Evolutionary conservation across 2,888 invertebrate species (phyloP), one percentile per base, ranked within the genome.

Genomic region (Tipula lateralis): DNA sequence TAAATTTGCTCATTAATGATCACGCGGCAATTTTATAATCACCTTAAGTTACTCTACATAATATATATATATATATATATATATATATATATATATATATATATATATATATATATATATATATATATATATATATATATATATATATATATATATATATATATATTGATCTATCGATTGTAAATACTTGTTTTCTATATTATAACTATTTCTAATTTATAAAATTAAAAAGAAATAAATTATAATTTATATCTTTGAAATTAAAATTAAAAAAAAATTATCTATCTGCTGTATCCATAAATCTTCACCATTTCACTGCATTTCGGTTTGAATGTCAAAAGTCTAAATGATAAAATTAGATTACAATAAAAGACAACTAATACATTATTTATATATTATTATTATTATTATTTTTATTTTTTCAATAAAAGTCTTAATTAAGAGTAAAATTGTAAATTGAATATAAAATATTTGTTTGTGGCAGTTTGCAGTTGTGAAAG

Each of bases 261-360:
- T 66, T 66, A 66, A 66, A 66, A 66, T 24, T 13, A 2, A 66
- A 66, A 2, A 66, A 66, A 66, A 66, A 66, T 24, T 24, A 24
- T 12, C 3, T 66, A 66, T 66, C 66, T 66, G 24, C 66, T 66
- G 24, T 66, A 24, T 66, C 66, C 66, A 66, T 66, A 66, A 66
- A 66, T 66, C 66, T 66, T 66, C 19, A 66, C 66, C 24, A 19
- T 66, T 66, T 66, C 24, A 2, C 24, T 66, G 24, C 66, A 66
- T 66, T 66, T 66, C 66, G 66, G 66, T 66, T 66, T 66, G 66
- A 66, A 66, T 66, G 66, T 66, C 66, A 66, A 66, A 66, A 66
- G 66, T 66, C 66, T 66, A 66, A 66, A 66, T 66, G 66, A 66
- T 66, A 66, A 66, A 66, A 66, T 66, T 66, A 66, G 66, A 66